Evolutionary conservation across 23 tunicate species (phyloP), one percentile per base, ranked within the genome.

Genomic region (Oikopleura albicans): DNA sequence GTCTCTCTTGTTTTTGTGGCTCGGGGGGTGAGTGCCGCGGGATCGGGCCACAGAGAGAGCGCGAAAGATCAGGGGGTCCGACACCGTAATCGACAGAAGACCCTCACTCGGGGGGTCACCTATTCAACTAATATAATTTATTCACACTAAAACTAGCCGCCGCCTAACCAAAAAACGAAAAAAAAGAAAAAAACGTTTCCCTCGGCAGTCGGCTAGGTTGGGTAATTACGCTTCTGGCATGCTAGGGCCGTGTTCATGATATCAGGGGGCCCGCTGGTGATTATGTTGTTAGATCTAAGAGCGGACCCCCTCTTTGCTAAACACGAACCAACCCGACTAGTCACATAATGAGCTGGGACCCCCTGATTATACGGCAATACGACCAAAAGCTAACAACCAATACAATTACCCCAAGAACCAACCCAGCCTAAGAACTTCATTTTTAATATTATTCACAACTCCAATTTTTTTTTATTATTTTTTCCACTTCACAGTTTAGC

Each of bases 21-120:
- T 49, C 63, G 63, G 63, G 63, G 63, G 63, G 63, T 49, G 63
- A 49, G 63, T 49, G 63, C 63, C 63, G 63, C 63, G 63, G 63
- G 63, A 49, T 49, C 63, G 63, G 63, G 63, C 63, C 63, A 49
- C 63, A 49, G 63, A 49, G 63, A 49, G 63, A 49, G 63, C 12
- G 63, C 12, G 63, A 49, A 22, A 12, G 63, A n/a, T 49, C 63
- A 37, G 79, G 79, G 79, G 79, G 27, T 29, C 34, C 37, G 4
- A 16, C 79, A 71, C 79, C 79, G 79, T 71, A 71, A 71, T 71
- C 79, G 79, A 71, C 79, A 71, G 79, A 71, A 71, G 79, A 71
- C 36, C 22, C 22, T n/a, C n/a, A n/a, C n/a, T 16, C 28, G 34
- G 79, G 79, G 79, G 79, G 33, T 31, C 79, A 37, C 79, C 37